Evolutionary conservation across 2,797 vertebrate species (phyloP), one percentile per base, ranked within the genome.

Genomic region (Neosalanx taihuensis): DNA sequence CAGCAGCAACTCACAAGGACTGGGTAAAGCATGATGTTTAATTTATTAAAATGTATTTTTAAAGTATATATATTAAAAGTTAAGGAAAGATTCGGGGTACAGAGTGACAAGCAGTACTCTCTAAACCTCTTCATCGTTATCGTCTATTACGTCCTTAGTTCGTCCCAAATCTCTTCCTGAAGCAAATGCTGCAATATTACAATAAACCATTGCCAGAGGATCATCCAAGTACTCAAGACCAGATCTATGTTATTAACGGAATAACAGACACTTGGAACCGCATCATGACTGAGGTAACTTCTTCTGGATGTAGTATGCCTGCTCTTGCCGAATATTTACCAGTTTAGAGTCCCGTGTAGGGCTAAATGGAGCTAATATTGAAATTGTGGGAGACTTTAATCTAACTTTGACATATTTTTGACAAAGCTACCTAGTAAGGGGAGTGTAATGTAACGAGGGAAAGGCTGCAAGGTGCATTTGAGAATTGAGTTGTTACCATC

Each of bases 141-240:
- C 12, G 18, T 53, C 46, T 67, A 20, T 6, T 58, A 6, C 23
- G 65, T 7, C 31, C 58, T 0, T 61, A 94, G 93, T 86, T 93
- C 31, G 90, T 88, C 65, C 80, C 72, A 2, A 85, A 90, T 46
- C 64, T 91, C 69, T 93, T 94, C 84, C 79, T 93, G 85, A 93
- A 90, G 79, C 90, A 94, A 89, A 94, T 94, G 93, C 68, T 94
- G 64, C 82, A 92, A 60, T 87, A 71, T 3, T 94, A 94, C 73
- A 69, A 86, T 17, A 92, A 91, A 17, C 29, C 72, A 66, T 80
- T 87, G 0, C 33, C 88, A 33, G 64, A 17, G 5, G 91, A 67
- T 73, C 82, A 85, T 0, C 23, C 86, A 33, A 69, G 13, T 17
- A 91, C 66, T 74, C 88, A 83, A 18, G 90, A 88, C 1, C 87